Evolutionary conservation across 2,797 vertebrate species (phyloP).

Genomic region (Thalassophryne amazonica): DNA sequence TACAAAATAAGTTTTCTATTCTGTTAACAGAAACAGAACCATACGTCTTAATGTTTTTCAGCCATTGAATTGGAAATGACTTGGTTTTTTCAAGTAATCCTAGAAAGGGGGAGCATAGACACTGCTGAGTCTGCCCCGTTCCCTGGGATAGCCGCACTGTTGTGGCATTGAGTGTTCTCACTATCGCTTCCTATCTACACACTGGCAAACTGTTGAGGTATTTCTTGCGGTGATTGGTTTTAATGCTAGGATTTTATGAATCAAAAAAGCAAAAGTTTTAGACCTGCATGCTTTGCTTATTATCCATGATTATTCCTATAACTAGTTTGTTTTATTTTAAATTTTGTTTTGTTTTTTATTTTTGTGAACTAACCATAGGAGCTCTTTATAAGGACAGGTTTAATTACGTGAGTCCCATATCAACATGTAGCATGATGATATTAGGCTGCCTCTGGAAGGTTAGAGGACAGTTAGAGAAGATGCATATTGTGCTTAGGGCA

Average conservation of each 20-base stretch:
- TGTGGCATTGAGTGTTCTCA: slow-evolving; percentile 99
- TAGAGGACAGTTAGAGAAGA: slow-evolving; percentile 71
- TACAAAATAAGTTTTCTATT: slow-evolving; percentile 78
- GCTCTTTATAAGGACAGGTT: slow-evolving; percentile 85
- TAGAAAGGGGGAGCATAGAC: slow-evolving; percentile 99
- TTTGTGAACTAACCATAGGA: slow-evolving; percentile 97
- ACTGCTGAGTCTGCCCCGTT: slow-evolving; percentile 99
- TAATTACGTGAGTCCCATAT: slow-evolving; percentile 78
- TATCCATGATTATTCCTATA: slow-evolving; percentile 82
- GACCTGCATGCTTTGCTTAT: slow-evolving; percentile 99
- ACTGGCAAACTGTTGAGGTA: slow-evolving; percentile 99
- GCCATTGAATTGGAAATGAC: slow-evolving; percentile 99
- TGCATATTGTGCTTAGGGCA: slow-evolving; percentile 73
- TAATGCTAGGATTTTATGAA: slow-evolving; percentile 95
- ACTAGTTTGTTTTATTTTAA: slow-evolving; percentile 68
- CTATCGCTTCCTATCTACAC: slow-evolving; percentile 99
- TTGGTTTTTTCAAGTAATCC: slow-evolving; percentile 99
- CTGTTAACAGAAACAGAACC: slow-evolving; percentile 84
- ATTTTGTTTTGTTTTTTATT: slow-evolving; percentile 58
- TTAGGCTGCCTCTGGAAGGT: slow-evolving; percentile 78
- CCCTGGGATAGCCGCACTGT: slow-evolving; percentile 99
- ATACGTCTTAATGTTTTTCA: slow-evolving; percentile 99
- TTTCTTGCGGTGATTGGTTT: slow-evolving; percentile 99
- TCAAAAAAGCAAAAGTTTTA: slow-evolving; percentile 83
- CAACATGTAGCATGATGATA: slow-evolving; percentile 91